Evolutionary conservation across 2,113 vertebrate species (phyloP).

Genomic region (Thomomys bottae): DNA sequence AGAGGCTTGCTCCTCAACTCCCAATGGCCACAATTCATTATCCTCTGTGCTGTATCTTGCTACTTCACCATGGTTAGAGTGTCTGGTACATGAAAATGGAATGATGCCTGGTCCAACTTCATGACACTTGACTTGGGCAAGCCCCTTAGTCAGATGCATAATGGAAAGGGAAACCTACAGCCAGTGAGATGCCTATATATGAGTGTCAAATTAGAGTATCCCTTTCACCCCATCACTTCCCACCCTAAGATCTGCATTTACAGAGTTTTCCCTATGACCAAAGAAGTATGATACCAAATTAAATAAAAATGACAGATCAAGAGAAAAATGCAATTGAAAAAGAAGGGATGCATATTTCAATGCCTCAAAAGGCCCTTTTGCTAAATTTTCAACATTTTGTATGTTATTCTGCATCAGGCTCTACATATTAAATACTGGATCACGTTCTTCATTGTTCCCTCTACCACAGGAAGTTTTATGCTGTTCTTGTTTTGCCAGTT

Average conservation of each 20-base stretch:
- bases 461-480: neutral
- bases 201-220: neutral
- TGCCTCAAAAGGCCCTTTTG: neutral
- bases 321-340: neutral
- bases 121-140: neutral
- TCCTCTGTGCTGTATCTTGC: neutral
- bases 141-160: too few species aligned
- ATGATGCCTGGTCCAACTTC: neutral
- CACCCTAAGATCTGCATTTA: neutral
- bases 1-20: too few species aligned
- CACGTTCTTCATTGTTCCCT: neutral
- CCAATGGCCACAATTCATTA: too few species aligned
- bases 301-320: neutral
- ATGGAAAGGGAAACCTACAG: neutral
- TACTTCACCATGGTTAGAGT: neutral
- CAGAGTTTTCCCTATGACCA: neutral
- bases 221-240: neutral
- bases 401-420: neutral
- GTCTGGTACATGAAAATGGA: fast-evolving
- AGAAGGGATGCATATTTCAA: neutral
- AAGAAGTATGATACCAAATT: constrained; percentile 9
- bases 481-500: too few species aligned
- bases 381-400: constrained; percentile 17
- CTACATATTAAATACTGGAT: neutral
- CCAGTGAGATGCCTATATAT: fast-evolving